A percentile compares a stretch with the other conserved stretches of the same genome.
These are phyloP conservation scores for Calameuta idolon DNA, from an alignment of 2,888 invertebrate species.

Conservation along the genomic window DNA sequence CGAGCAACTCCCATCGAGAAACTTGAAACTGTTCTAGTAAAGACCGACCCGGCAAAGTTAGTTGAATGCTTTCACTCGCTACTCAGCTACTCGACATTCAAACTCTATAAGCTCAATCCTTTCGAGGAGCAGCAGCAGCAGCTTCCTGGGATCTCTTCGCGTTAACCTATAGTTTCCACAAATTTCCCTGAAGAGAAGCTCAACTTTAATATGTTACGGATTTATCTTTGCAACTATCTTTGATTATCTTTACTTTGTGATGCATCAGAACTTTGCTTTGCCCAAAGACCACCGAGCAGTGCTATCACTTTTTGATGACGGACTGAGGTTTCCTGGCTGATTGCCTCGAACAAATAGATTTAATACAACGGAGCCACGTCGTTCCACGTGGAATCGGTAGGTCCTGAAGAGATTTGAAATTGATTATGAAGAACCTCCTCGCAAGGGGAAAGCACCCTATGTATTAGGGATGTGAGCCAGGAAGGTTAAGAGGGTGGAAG, in stretches of 20 bases:
- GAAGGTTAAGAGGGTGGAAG: constrained; percentile 23
- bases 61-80: not conserved
- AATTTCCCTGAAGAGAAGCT: not conserved
- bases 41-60: not conserved
- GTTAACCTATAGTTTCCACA: not conserved
- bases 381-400: not conserved
- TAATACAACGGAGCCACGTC: not conserved
- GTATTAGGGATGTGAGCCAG: constrained; percentile 21
- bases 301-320: not conserved
- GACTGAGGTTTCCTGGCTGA: not conserved
- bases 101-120: not conserved
- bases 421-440: constrained; percentile 40
- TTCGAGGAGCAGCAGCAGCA: not conserved
- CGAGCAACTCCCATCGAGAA: not conserved
- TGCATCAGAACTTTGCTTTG: not conserved
- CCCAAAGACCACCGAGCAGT: not conserved
- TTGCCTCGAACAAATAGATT: not conserved
- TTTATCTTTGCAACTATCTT: constrained; percentile 56
- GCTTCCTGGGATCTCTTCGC: not conserved
- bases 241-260: constrained; percentile 56
- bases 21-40: not conserved
- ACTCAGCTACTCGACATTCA: not conserved
- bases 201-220: constrained; percentile 64
- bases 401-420: constrained; percentile 43
- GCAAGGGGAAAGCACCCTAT: not conserved